Percentiles rank a stretch among this genome's conserved stretches.
Conservation (phyloP, 53 echinoderm and acorn worm species). For the Arbacia lixula region DNA sequence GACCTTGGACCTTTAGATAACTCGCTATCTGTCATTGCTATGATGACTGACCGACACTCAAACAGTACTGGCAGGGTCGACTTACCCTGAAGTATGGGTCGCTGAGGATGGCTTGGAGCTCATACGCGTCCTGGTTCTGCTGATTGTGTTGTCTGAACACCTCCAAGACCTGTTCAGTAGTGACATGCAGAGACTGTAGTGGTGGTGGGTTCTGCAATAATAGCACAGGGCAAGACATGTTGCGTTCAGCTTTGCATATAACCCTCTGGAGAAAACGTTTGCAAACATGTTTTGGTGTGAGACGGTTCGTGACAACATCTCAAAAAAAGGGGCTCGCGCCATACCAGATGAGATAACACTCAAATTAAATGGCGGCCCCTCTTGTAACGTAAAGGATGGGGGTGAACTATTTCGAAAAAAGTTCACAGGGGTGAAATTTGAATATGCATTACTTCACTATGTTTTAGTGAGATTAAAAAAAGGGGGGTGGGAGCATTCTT, state of each 20-base stretch:
- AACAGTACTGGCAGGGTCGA: neutral
- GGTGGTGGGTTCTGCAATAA: conserved; percentile 41
- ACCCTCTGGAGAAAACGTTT: conserved; percentile 17
- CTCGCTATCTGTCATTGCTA: too few species aligned
- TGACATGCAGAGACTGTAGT: conserved; percentile 57
- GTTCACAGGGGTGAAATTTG: too few species aligned
- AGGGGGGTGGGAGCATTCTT: conserved; percentile 6
- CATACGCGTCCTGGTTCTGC: conserved; percentile 81
- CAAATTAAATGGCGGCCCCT: too few species aligned
- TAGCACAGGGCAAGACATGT: conserved; percentile 54
- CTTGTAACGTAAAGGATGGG: too few species aligned
- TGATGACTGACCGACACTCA: conserved; percentile 21
- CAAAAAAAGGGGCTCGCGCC: too few species aligned
- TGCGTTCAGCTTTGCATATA: conserved; percentile 25
- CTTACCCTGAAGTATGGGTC: conserved; percentile 98
- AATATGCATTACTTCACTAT: too few species aligned
- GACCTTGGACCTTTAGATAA: too few species aligned
- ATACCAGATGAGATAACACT: too few species aligned
- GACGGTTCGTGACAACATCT: too few species aligned
- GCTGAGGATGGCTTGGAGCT: conserved; percentile 82
- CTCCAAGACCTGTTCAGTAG: conserved; percentile 83
- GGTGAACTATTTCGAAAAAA: too few species aligned
- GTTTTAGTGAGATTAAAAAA: too few species aligned
- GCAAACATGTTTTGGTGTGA: too few species aligned
- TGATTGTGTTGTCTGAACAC: conserved; percentile 70